A percentile compares a stretch with the other conserved stretches of the same genome.
Evolutionary conservation across 2,113 vertebrate genomes (phyloP).

Genomic region (Heloderma charlesbogerti): DNA sequence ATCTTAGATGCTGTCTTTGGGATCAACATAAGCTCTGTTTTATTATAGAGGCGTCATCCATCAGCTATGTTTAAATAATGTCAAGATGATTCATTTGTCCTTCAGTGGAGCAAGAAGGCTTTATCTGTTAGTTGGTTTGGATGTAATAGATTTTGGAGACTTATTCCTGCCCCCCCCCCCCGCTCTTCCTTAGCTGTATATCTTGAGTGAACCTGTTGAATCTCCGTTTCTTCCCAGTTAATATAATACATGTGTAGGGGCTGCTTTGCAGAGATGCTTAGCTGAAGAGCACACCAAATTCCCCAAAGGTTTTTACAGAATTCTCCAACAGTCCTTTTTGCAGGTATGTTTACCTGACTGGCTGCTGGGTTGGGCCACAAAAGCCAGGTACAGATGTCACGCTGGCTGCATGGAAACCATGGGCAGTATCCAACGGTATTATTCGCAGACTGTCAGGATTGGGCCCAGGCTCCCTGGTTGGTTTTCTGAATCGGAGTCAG

Average conservation of each 20-base stretch:
- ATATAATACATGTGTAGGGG: background rate
- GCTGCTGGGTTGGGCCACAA: background rate
- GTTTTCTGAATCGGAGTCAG: no score
- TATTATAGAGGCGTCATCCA: background rate
- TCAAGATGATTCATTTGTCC: background rate
- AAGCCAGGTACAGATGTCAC: background rate
- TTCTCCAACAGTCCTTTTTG: background rate
- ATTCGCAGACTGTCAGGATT: no score
- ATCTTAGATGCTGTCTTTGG: background rate
- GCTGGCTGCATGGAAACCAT: background rate
- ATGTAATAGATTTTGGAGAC: background rate
- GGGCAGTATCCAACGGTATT: no score
- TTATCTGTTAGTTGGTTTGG: background rate
- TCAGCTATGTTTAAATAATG: background rate
- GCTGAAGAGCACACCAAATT: background rate
- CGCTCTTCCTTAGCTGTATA: background rate
- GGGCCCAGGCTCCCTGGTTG: no score
- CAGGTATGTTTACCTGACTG: background rate
- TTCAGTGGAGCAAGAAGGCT: background rate
- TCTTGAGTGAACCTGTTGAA: background rate
- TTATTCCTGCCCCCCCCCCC: background rate
- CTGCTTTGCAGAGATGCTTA: background rate
- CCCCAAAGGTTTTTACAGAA: no score
- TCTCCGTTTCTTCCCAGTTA: background rate
- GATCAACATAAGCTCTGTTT: background rate